Conservation (phyloP, 2,888 invertebrate species). For the Eilema griseolum region DNA sequence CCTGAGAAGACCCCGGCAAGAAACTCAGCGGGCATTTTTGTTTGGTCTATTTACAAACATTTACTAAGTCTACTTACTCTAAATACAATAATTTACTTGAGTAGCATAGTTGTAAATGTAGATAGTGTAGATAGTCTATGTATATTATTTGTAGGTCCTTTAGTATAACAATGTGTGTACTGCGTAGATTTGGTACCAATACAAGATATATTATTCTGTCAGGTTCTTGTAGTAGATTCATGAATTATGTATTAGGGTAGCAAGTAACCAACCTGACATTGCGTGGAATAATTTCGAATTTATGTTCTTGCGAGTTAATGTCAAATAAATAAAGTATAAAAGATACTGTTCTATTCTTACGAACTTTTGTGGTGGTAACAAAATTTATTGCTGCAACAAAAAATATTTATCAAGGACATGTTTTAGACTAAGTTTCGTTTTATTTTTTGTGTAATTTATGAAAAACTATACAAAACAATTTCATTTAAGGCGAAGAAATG, state of each 20-base stretch:
- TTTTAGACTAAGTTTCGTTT: background rate
- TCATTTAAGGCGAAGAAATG: conserved; percentile 92
- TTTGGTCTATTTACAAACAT: too few species aligned
- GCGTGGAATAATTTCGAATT: background rate
- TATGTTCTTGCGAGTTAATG: background rate
- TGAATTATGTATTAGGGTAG: background rate
- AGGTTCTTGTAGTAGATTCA: background rate
- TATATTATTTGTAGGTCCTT: too few species aligned
- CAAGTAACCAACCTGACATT: too few species aligned
- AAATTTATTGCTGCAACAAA: background rate
- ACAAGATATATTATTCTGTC: background rate
- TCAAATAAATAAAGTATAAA: background rate
- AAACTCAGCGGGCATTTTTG: too few species aligned
- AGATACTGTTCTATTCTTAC: background rate
- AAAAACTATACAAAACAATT: background rate
- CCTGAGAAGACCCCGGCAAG: too few species aligned
- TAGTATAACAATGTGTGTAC: too few species aligned
- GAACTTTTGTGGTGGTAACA: background rate
- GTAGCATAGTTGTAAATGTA: too few species aligned
- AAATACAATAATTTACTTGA: too few species aligned
- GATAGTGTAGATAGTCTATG: too few species aligned
- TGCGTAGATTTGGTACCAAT: background rate
- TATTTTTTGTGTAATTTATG: conserved; percentile 10
- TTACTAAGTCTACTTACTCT: too few species aligned
- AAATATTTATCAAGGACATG: background rate